phyloP scores from a whole-genome alignment of 2,888 invertebrate genomes.

The Folsomia candida region DNA sequence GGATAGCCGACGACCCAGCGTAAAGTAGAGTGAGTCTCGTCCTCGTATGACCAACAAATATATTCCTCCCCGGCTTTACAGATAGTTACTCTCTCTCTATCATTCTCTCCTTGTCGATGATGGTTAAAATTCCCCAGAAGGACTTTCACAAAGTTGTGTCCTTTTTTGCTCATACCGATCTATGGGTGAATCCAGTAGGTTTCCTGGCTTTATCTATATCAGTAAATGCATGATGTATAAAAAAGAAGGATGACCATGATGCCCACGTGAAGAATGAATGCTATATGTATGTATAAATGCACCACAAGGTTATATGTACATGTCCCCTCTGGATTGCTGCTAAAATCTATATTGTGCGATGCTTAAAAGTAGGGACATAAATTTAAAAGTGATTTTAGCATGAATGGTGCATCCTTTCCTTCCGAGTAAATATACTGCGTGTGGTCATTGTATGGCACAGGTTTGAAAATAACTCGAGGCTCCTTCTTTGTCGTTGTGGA shows the following conservation, averaged over 20 bases:
- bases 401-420: no score
- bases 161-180: background rate
- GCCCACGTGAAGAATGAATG: no score
- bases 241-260: no score
- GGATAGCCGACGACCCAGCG: slow-evolving; percentile 2
- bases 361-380: no score
- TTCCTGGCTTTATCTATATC: background rate
- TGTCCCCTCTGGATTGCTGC: no score
- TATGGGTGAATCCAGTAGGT: background rate
- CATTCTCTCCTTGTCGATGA: slow-evolving; percentile 32
- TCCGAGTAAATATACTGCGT: no score
- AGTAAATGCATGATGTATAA: no score
- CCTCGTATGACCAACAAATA: background rate
- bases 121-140: slow-evolving; percentile 34
- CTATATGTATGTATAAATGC: no score
- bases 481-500: background rate
- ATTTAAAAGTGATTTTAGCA: no score
- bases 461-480: background rate
- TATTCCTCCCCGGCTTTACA: slow-evolving; percentile 10
- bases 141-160: slow-evolving; percentile 26
- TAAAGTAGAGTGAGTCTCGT: background rate
- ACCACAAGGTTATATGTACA: no score
- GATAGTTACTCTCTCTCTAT: slow-evolving; percentile 11
- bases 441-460: background rate
- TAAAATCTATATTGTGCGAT: no score